A percentile compares a stretch with the other conserved stretches of the same genome.
These are phyloP conservation scores for Decapterus maruadsi DNA, from an alignment of 2,797 vertebrate genomes.

Conservation along the genomic window DNA sequence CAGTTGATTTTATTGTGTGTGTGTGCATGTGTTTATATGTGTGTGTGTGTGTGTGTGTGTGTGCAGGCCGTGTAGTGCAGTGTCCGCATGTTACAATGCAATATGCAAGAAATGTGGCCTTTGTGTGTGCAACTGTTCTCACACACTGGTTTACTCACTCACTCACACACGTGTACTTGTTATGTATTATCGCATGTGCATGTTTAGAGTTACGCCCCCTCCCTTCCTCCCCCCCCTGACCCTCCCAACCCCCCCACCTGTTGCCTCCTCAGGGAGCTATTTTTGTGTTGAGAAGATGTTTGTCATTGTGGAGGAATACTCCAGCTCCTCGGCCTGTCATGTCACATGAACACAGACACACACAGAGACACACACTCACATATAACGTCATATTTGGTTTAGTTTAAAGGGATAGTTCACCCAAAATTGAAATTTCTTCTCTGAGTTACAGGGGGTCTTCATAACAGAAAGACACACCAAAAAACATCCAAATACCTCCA, in stretches of 20 bases:
- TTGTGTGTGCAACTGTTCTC: conserved; percentile 30
- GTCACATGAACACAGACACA: background rate
- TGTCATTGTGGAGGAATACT: conserved; percentile 63
- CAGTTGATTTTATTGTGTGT: background rate
- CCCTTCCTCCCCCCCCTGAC: too few relatives aligned
- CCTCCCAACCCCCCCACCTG: conserved; percentile 54
- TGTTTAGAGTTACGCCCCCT: background rate
- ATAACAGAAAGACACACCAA: too few relatives aligned
- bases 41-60: conserved; percentile 13
- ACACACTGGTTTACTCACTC: conserved; percentile 12
- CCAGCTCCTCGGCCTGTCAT: conserved; percentile 26
- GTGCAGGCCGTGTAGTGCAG: too few relatives aligned
- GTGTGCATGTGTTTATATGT: background rate
- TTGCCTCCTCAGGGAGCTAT: conserved; percentile 61
- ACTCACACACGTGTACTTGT: conserved; percentile 1
- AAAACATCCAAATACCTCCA: too few relatives aligned
- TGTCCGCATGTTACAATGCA: background rate
- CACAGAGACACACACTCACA: too few relatives aligned
- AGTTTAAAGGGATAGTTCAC: too few relatives aligned
- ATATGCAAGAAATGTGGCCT: conserved; percentile 5
- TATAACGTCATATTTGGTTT: too few relatives aligned
- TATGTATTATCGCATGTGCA: conserved; percentile 52
- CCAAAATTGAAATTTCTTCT: too few relatives aligned
- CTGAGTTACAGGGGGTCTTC: too few relatives aligned
- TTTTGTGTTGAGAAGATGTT: conserved; percentile 65